A percentile compares a stretch with the other conserved stretches of the same genome.
phyloP scores from a whole-genome alignment of 2,888 invertebrate species.

The Crioceris asparagi region DNA sequence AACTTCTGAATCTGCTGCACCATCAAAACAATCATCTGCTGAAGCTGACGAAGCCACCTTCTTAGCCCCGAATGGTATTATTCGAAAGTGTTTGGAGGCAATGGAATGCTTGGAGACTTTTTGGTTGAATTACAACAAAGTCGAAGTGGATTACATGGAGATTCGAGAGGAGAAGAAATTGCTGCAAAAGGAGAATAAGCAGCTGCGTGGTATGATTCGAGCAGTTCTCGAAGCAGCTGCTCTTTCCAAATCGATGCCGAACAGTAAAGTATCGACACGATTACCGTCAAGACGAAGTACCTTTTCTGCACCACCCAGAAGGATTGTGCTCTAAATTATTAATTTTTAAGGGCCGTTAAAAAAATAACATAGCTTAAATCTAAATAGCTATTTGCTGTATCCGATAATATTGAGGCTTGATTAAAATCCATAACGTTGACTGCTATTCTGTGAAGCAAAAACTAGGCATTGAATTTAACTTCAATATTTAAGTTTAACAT shows the following conservation, averaged over 20 bases:
- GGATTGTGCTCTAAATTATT: constrained; percentile 12
- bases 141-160: constrained; percentile 30
- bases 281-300: constrained; percentile 20
- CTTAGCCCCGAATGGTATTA: too few relatives aligned
- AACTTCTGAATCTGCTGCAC: too few relatives aligned
- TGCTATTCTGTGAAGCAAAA: too few relatives aligned
- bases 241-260: constrained; percentile 20
- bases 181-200: constrained; percentile 40
- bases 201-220: constrained; percentile 32
- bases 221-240: constrained; percentile 33
- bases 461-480: too few relatives aligned
- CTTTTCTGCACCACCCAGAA: constrained; percentile 21
- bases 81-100: constrained; percentile 21
- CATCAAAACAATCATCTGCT: too few relatives aligned
- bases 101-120: constrained; percentile 39
- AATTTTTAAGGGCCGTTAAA: too few relatives aligned
- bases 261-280: constrained; percentile 22
- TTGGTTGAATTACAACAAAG: constrained; percentile 44
- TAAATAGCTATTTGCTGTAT: too few relatives aligned
- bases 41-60: too few relatives aligned
- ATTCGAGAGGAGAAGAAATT: constrained; percentile 39
- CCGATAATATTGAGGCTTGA: too few relatives aligned
- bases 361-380: too few relatives aligned
- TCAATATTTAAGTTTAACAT: too few relatives aligned
- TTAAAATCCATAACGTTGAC: too few relatives aligned